phyloP scores from a whole-genome alignment of 2,888 invertebrate species.

The Agelastica alni region DNA sequence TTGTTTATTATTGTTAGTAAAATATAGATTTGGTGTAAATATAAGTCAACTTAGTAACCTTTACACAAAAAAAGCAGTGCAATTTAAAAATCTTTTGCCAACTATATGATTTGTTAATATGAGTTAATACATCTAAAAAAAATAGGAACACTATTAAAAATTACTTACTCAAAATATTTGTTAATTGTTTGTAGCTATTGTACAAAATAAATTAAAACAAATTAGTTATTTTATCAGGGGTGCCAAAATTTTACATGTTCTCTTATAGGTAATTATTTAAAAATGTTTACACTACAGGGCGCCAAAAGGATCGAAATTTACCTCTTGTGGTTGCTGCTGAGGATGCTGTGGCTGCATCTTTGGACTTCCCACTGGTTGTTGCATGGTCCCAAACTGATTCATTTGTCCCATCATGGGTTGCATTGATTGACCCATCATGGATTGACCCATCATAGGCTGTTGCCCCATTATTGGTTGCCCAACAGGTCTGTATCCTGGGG shows the following conservation, averaged over 20 bases:
- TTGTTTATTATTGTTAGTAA: too few species aligned
- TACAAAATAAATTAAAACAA: not conserved
- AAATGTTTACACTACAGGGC: conserved; percentile 51
- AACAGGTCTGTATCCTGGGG: conserved; percentile 73
- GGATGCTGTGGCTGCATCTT: conserved; percentile 46
- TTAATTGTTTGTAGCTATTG: conserved; percentile 7
- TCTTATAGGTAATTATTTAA: conserved; percentile 11
- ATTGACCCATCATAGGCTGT: conserved; percentile 40
- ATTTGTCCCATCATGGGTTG: conserved; percentile 36
- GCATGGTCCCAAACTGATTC: conserved; percentile 37
- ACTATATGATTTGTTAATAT: not conserved
- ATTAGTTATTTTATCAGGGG: conserved; percentile 4
- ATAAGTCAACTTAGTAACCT: too few species aligned
- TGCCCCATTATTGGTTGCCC: conserved; percentile 38
- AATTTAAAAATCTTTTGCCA: not conserved
- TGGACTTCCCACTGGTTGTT: conserved; percentile 45
- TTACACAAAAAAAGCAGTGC: not conserved
- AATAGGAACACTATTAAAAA: not conserved
- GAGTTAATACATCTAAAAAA: not conserved
- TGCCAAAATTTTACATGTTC: conserved; percentile 13
- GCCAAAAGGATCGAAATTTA: conserved; percentile 56
- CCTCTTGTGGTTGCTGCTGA: conserved; percentile 38
- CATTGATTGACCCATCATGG: conserved; percentile 32
- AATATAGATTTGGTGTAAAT: too few species aligned
- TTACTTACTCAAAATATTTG: conserved; percentile 4